Evolutionary conservation across 1,140 invertebrate species (phyloP).

Genomic region (Liolophura sinensis): DNA sequence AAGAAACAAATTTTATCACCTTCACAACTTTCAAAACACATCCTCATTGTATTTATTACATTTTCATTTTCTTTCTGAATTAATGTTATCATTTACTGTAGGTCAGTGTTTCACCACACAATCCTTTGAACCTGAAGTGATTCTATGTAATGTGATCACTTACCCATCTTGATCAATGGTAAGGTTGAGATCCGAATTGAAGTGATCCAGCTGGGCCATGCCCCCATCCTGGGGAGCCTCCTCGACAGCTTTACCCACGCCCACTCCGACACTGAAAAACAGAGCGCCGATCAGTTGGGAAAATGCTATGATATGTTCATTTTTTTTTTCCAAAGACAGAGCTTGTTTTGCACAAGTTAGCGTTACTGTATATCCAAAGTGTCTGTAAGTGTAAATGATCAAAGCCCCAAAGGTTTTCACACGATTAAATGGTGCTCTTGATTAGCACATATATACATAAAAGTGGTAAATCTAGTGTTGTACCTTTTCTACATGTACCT

Average conservation of each 20-base stretch:
- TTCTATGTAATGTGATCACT: slow-evolving; percentile 4
- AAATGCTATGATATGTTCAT: background rate
- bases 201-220: slow-evolving; percentile 42
- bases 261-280: background rate
- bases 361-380: background rate
- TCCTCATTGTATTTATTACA: too few species aligned
- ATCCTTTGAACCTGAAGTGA: too few species aligned
- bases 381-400: slow-evolving; percentile 5
- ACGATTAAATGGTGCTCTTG: too few species aligned
- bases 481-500: too few species aligned
- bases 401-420: slow-evolving; percentile 10
- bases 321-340: background rate
- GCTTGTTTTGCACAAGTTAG: background rate
- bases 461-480: too few species aligned
- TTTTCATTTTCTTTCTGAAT: too few species aligned
- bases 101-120: background rate
- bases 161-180: slow-evolving; percentile 71
- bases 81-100: too few species aligned
- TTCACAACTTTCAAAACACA: too few species aligned
- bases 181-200: slow-evolving; percentile 87
- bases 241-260: slow-evolving; percentile 16
- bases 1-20: too few species aligned
- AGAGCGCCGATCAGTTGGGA: slow-evolving; percentile 2
- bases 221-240: slow-evolving; percentile 27
- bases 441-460: too few species aligned